Conservation (phyloP, 2,888 invertebrate genomes). For the Vannuccia rotundouncinata region DNA sequence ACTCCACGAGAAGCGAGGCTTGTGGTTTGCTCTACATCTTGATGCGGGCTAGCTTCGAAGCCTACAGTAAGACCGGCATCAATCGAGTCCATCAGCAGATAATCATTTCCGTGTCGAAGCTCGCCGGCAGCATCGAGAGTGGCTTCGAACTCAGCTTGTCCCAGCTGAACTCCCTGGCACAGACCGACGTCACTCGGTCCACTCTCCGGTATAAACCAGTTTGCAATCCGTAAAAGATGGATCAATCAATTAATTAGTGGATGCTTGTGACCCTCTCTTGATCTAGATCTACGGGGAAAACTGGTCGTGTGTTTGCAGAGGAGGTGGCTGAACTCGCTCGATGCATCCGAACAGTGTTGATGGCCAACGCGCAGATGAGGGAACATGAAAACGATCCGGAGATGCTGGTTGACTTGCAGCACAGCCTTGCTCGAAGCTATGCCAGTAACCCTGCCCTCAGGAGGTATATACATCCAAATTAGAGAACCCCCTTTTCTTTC, state of each 20-base stretch:
- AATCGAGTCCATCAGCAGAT: conserved; percentile 82
- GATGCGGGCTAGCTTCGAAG: conserved; percentile 89
- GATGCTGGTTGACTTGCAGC: conserved; percentile 79
- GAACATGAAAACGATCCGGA: conserved; percentile 84
- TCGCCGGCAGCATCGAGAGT: conserved; percentile 83
- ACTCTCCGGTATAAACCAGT: neutral
- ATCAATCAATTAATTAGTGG: neutral
- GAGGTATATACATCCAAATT: conserved; percentile 62
- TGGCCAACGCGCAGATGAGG: conserved; percentile 85
- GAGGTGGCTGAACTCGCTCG: conserved; percentile 89
- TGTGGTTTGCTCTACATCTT: conserved; percentile 82
- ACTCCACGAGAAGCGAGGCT: conserved; percentile 77
- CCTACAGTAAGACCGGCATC: conserved; percentile 72
- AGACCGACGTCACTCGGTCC: conserved; percentile 9
- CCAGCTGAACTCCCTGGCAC: conserved; percentile 65
- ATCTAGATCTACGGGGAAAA: neutral
- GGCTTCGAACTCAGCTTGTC: conserved; percentile 87
- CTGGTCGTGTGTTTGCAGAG: conserved; percentile 58
- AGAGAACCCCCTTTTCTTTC: too few relatives aligned
- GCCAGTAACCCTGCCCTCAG: conserved; percentile 86
- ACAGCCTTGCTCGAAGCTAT: conserved; percentile 76
- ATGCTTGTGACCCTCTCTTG: neutral
- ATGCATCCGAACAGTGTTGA: conserved; percentile 82
- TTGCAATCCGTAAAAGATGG: too few relatives aligned
- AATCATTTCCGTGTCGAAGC: conserved; percentile 86